Percentiles rank a stretch among this genome's conserved stretches.
phyloP scores from a whole-genome alignment of 2,113 vertebrate species.

The Takifugu flavidus region DNA sequence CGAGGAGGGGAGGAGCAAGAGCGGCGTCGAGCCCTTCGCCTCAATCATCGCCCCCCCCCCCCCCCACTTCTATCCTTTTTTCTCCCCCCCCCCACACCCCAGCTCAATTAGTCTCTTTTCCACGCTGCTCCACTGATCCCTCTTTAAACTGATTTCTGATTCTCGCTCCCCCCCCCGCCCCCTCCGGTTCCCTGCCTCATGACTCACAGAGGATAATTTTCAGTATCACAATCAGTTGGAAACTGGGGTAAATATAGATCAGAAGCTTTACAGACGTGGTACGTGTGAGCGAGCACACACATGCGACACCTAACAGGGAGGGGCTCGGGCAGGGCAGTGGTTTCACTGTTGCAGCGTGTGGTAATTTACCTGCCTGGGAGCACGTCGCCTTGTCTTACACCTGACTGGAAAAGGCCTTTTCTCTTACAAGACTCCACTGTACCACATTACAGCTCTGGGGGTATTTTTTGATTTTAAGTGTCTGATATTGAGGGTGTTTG shows the following conservation, averaged over 20 bases:
- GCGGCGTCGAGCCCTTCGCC: constrained; percentile 1
- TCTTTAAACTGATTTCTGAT: constrained; percentile 56
- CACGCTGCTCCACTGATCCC: constrained; percentile 46
- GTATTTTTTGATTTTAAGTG: not conserved
- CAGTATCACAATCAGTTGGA: constrained; percentile 51
- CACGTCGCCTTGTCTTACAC: constrained; percentile 49
- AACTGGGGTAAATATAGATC: constrained; percentile 69
- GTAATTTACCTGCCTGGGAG: constrained; percentile 53
- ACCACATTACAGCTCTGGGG: not conserved
- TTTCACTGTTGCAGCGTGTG: constrained; percentile 17
- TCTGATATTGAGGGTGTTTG: no score
- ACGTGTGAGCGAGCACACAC: constrained; percentile 64
- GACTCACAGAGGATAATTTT: constrained; percentile 51
- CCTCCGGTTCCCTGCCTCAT: constrained; percentile 45
- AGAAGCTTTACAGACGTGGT: constrained; percentile 47
- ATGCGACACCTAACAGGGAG: constrained; percentile 31
- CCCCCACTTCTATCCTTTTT: constrained; percentile 40
- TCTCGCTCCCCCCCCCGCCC: constrained; percentile 17
- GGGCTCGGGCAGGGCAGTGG: constrained; percentile 32
- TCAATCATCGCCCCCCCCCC: constrained; percentile 19
- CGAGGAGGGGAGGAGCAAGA: not conserved
- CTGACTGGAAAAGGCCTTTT: constrained; percentile 5
- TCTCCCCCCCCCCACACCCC: constrained; percentile 14
- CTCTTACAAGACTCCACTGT: constrained; percentile 6
- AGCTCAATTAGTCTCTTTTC: constrained; percentile 61